Base-by-base conservation (phyloP, 2,113 vertebrate species). In the Rhodinocichla rosea region DNA sequence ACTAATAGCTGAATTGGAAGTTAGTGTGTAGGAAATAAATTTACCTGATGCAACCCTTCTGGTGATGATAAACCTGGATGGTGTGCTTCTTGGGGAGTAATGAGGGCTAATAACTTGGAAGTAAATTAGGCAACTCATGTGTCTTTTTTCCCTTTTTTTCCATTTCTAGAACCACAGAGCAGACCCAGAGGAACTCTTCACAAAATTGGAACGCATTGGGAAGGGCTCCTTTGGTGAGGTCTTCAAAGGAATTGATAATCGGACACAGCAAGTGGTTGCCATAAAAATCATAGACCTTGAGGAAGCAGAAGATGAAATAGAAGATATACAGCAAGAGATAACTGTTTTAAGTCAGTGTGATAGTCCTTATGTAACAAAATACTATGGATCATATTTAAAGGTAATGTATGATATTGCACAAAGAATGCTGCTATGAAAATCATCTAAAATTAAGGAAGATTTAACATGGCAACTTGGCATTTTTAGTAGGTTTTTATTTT, bases 271-370 rank as follows among this genome's bases (percentile, higher is more conserved):
- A 79, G 99, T 99, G 14, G 99, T 99, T 59, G 99, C 99, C 97
- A 99, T 99, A 67, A 99, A 99, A 98, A 99, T 99, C 84, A 99
- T 99, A 70, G 99, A 99, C 92, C 98, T 99, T 22, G 99, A 99
- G 97, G 99, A 99, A 98, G 99, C 99, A 0, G 99, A 99, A 97
- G 99, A 99, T 94, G 99, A 99, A 98, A 99, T 99, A 91, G 99
- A 99, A 96, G 99, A 99, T 97, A 99, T 99, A 94, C 99, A 99
- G 96, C 99, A 99, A 98, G 99, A 99, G 97, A 99, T 99, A 96
- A 99, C 99, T 20, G 99, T 99, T 52, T 97, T 99, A 91, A 99
- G 99, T 95, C 99, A 99, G 96, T 99, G 99, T 37, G 99, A 99
- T 97, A 99, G 99, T 79, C 98, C 99, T 16, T 99, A 98, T 71